Evolutionary conservation across 2,888 invertebrate species (phyloP).

Genomic region (Argynnis bischoffii): DNA sequence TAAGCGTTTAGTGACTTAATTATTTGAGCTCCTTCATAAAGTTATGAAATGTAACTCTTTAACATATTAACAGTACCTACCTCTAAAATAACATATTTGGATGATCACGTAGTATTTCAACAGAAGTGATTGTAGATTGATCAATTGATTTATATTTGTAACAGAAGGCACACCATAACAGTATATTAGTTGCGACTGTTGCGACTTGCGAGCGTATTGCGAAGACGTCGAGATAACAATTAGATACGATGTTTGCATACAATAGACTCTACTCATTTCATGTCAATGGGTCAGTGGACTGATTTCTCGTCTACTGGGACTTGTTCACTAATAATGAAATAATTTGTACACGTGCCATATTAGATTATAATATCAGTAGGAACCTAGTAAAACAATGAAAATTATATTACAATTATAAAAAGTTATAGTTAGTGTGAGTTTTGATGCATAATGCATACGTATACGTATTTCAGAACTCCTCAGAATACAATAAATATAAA

Average conservation of each 20-base stretch:
- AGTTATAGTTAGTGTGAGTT: too few relatives aligned
- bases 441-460: too few relatives aligned
- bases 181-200: constrained; percentile 12
- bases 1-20: too few relatives aligned
- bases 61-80: not conserved
- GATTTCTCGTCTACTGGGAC: constrained; percentile 45
- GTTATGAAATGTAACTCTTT: not conserved
- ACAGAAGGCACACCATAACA: constrained; percentile 22
- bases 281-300: constrained; percentile 60
- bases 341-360: constrained; percentile 2
- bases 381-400: too few relatives aligned
- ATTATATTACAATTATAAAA: too few relatives aligned
- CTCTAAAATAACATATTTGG: too few relatives aligned
- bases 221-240: constrained; percentile 48
- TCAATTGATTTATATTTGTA: constrained; percentile 16
- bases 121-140: constrained; percentile 3
- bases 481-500: too few relatives aligned
- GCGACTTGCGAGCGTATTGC: constrained; percentile 22
- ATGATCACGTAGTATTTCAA: not conserved
- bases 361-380: not conserved
- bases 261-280: constrained; percentile 53
- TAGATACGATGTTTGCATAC: constrained; percentile 65
- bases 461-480: too few relatives aligned
- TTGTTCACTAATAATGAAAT: constrained; percentile 3
- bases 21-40: not conserved